Evolutionary conservation across 2,888 invertebrate genomes (phyloP), one percentile per base, ranked within the genome.

Genomic region (Zygothrica quintamaculata): DNA sequence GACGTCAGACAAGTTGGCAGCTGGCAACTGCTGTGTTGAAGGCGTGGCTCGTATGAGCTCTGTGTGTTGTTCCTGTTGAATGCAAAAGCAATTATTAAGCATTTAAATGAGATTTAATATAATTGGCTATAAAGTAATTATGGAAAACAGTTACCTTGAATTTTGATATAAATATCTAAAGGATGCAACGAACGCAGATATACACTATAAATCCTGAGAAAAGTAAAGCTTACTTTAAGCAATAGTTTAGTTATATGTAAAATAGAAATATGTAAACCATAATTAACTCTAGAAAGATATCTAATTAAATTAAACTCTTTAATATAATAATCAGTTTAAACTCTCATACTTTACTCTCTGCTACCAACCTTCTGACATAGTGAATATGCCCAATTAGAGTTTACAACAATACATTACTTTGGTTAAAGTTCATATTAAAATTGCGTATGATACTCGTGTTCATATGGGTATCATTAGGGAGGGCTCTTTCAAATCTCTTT

Each of bases 1-100:
- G 58, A 56, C 69, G 53, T 64, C 65, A 53, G 40, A 52, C 40
- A 31, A 42, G 40, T 48, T 51, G 61, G 42, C 50, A 60, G 74
- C 36, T 66, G 50, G n/a, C 60, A 13, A 59, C 57, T 59, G 42
- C 22, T 1, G 8, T 13, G 5, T 9, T 18, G 33, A 2, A 18
- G 74, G 74, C 57, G 57, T 50, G 61, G 36, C 16, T 16, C 7
- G 22, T 22, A 9, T 36, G 26, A 55, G 29, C n/a, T 29, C 9
- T 7, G 29, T 8, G 7, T 5, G 7, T 31, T 43, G 9, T 11
- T 13, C 12, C 26, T 37, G 13, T 11, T 16, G 11, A 11, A 15
- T n/a, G 18, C 15, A 40, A 33, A 9, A 22, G 43, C 22, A 1
- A 3, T n/a, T 3, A 3, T n/a, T 29, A 29, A 29, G 29, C 7